Evolutionary conservation across 2,113 vertebrate species (phyloP).

Genomic region (Cebus imitator): DNA sequence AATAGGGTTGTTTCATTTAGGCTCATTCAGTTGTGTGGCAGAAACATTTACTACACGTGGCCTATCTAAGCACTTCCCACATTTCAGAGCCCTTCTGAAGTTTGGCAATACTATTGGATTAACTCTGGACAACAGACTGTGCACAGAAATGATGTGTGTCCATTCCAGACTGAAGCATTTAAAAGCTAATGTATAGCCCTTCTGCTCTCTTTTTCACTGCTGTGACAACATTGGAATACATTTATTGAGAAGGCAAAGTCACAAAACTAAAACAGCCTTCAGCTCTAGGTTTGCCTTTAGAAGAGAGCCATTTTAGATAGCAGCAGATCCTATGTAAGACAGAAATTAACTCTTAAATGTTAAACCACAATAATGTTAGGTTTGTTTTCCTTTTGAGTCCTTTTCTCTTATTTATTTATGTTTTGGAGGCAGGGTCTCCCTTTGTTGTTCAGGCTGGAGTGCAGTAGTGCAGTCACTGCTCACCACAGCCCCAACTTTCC

Average conservation of each 20-base stretch:
- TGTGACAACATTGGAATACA: background rate
- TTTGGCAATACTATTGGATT: background rate
- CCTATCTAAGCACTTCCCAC: background rate
- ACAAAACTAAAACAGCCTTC: background rate
- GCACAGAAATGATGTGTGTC: background rate
- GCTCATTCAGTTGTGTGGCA: background rate
- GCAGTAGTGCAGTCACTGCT: too few species aligned
- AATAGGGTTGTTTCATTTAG: background rate
- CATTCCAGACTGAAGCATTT: background rate
- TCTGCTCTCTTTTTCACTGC: background rate
- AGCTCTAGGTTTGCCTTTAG: background rate
- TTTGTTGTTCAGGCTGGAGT: too few species aligned
- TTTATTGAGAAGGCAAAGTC: background rate
- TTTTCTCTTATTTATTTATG: too few species aligned
- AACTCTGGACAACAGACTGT: background rate
- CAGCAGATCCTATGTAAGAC: background rate
- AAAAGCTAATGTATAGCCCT: background rate
- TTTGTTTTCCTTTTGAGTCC: background rate
- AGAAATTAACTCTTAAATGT: background rate
- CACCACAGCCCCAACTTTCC: too few species aligned
- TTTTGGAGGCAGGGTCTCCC: too few species aligned
- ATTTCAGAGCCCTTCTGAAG: background rate
- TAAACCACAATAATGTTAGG: background rate
- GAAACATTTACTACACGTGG: background rate
- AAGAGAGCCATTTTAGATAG: background rate